Conservation (phyloP, 2,888 invertebrate species). For the Drosophila paramelanica region DNA sequence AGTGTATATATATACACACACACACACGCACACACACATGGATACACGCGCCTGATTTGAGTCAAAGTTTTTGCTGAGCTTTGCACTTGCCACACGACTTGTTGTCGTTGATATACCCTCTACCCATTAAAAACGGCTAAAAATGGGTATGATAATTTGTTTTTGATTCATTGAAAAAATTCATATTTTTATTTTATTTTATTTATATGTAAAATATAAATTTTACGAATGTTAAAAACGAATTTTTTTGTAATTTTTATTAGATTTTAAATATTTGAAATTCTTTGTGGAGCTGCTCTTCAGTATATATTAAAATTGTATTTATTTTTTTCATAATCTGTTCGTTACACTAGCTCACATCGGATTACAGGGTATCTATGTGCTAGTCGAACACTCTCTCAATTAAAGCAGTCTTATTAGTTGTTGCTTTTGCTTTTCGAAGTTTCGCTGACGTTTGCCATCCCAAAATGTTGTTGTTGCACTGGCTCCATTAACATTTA, state of each 20-base stretch:
- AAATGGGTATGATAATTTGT: too few relatives aligned
- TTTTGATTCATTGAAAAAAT: too few relatives aligned
- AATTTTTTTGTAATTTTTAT: too few relatives aligned
- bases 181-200: too few relatives aligned
- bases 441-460: constrained; percentile 66
- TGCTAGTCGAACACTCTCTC: neutral
- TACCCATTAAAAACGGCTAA: too few relatives aligned
- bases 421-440: constrained; percentile 23
- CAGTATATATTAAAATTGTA: too few relatives aligned
- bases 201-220: too few relatives aligned
- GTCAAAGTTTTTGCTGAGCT: constrained; percentile 61
- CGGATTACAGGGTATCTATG: neutral
- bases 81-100: constrained; percentile 49
- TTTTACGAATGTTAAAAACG: too few relatives aligned
- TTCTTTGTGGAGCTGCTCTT: too few relatives aligned
- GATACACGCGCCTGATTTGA: neutral
- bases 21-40: neutral
- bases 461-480: constrained; percentile 23
- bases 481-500: constrained; percentile 63
- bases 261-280: too few relatives aligned
- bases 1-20: constrained; percentile 8
- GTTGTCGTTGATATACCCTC: constrained; percentile 5
- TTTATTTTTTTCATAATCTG: too few relatives aligned
- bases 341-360: too few relatives aligned
- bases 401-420: constrained; percentile 1